These are phyloP conservation scores for Brachyrhaphis roseni DNA, from an alignment of 2,797 vertebrate species.

Conservation along the genomic window DNA sequence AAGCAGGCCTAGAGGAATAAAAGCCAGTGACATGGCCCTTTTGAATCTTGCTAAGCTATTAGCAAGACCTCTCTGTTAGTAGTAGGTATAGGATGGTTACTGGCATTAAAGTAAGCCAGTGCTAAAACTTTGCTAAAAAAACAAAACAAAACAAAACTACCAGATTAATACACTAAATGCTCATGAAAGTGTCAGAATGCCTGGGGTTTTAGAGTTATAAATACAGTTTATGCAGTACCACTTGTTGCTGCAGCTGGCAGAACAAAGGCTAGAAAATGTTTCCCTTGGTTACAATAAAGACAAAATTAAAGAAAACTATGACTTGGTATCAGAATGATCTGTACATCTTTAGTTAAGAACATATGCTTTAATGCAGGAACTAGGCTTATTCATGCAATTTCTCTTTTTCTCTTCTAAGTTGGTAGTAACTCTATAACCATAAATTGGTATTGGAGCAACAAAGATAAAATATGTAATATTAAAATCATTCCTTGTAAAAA, in stretches of 20 bases:
- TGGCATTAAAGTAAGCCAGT: too few relatives aligned
- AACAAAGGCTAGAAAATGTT: not conserved
- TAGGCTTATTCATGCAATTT: not conserved
- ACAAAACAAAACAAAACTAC: too few relatives aligned
- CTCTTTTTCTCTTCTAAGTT: not conserved
- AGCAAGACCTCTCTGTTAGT: too few relatives aligned
- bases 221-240: not conserved
- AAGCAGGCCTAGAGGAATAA: too few relatives aligned
- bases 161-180: too few relatives aligned
- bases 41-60: too few relatives aligned
- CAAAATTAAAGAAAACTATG: not conserved
- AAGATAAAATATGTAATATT: not conserved
- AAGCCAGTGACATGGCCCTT: too few relatives aligned
- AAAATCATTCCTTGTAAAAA: not conserved
- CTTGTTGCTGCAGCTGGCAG: not conserved
- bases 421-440: not conserved
- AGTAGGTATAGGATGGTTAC: too few relatives aligned
- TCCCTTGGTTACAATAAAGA: not conserved
- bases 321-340: not conserved
- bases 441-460: not conserved
- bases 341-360: not conserved
- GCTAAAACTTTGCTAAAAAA: too few relatives aligned
- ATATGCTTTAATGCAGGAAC: not conserved
- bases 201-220: not conserved
- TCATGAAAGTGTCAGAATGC: too few relatives aligned